Percentiles rank a stretch among this genome's conserved stretches.
Conservation (phyloP, 2,888 invertebrate genomes). For the Antitype chi region DNA sequence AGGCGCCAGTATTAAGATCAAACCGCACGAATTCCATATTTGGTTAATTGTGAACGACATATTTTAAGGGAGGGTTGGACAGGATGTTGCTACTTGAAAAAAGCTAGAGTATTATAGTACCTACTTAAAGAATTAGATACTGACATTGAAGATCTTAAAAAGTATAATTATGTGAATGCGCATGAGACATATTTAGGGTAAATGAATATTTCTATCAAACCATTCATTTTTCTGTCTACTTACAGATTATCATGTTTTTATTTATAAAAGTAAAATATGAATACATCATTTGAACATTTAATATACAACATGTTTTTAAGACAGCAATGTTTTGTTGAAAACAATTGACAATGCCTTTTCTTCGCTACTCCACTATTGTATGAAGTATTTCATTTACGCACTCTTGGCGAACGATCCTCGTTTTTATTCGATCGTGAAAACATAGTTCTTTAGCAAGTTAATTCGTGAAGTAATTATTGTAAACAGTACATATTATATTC, state of each 20-base stretch:
- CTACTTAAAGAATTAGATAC: not conserved
- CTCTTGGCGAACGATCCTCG: conserved; percentile 23
- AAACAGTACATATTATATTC: conserved; percentile 14
- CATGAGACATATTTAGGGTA: not conserved
- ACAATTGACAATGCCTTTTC: conserved; percentile 52
- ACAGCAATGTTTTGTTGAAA: conserved; percentile 15
- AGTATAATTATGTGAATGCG: not conserved
- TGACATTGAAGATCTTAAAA: not conserved
- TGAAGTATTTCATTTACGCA: conserved; percentile 15
- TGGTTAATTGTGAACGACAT: conserved; percentile 60
- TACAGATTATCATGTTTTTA: not conserved
- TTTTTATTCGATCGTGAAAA: conserved; percentile 24
- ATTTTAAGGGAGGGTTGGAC: conserved; percentile 40
- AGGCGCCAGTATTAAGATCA: conserved; percentile 59
- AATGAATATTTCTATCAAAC: not conserved
- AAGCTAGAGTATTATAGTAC: not conserved
- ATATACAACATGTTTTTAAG: conserved; percentile 9
- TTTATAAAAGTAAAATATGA: conserved; percentile 12
- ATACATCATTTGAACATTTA: conserved; percentile 10
- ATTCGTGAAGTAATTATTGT: conserved; percentile 20
- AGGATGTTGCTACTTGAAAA: conserved; percentile 31
- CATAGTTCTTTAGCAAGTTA: conserved; percentile 15
- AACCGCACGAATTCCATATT: conserved; percentile 63
- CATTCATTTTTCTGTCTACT: not conserved
- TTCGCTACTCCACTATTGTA: conserved; percentile 24